Evolutionary conservation across 1,140 invertebrate species (phyloP).

Genomic region (Drosophila serrata): DNA sequence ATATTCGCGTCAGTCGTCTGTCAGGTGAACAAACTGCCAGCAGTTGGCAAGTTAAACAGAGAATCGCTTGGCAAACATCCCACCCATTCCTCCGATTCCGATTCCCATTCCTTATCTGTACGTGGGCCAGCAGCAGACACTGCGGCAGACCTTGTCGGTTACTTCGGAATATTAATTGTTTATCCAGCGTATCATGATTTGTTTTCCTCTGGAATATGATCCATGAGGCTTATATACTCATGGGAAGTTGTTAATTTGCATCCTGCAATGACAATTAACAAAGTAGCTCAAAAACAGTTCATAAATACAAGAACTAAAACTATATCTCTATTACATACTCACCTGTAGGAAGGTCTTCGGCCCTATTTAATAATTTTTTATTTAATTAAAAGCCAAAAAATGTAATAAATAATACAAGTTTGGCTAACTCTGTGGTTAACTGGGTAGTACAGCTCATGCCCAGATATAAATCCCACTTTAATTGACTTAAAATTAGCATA

Average conservation of each 20-base stretch:
- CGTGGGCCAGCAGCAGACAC: constrained; percentile 59
- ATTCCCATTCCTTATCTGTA: constrained; percentile 62
- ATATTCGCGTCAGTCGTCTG: constrained; percentile 48
- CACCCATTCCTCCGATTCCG: constrained; percentile 12
- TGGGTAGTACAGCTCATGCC: not conserved
- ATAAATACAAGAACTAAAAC: not conserved
- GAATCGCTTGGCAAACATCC: not conserved
- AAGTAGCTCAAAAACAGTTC: not conserved
- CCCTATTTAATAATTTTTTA: not conserved
- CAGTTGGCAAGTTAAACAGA: constrained; percentile 13
- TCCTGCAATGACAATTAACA: not conserved
- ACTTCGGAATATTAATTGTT: constrained; percentile 16
- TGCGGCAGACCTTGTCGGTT: constrained; percentile 50
- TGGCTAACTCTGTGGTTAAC: not conserved
- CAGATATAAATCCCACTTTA: not conserved
- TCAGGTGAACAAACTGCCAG: constrained; percentile 44
- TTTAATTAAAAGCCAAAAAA: not conserved
- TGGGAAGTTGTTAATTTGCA: not conserved
- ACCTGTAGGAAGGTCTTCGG: not conserved
- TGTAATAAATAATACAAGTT: not conserved
- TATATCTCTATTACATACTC: no score
- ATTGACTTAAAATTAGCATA: not conserved
- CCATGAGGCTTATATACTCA: not conserved
- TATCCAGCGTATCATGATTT: constrained; percentile 22
- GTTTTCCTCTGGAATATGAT: constrained; percentile 1